Evolutionary conservation across 2,888 invertebrate species (phyloP), one percentile per base, ranked within the genome.

Genomic region (Creontiades dilutus): DNA sequence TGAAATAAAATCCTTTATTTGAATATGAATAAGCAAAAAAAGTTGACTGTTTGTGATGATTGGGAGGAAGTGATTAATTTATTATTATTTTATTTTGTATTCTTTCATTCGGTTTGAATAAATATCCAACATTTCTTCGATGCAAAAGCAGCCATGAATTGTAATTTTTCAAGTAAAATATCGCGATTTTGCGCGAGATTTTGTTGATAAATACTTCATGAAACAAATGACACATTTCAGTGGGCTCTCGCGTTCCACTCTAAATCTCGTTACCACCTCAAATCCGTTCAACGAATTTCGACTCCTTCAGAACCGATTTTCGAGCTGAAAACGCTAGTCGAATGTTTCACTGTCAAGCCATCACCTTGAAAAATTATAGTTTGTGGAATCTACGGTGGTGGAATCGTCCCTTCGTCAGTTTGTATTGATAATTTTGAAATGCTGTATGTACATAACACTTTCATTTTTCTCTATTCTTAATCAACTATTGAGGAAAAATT

Each of bases 1-100:
- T 23, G n/a, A 23, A 61, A 61, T 61, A 61, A 61, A 61, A 61
- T 19, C n/a, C n/a, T n/a, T n/a, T n/a, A n/a, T n/a, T n/a, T n/a
- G 23, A 61, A 19, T 13, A 19, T 13, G 57, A 16, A 57, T n/a
- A n/a, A n/a, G n/a, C n/a, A 16, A 57, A 57, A 57, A 57, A 16
- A 13, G 16, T 57, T 9, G 57, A n/a, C n/a, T n/a, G n/a, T n/a
- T n/a, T n/a, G n/a, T n/a, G n/a, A n/a, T n/a, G n/a, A n/a, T n/a
- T n/a, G n/a, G n/a, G n/a, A n/a, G n/a, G n/a, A n/a, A n/a, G n/a
- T n/a, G n/a, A n/a, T n/a, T n/a, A n/a, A n/a, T n/a, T n/a, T n/a
- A n/a, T n/a, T n/a, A n/a, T n/a, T n/a, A n/a, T n/a, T n/a, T n/a
- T n/a, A n/a, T n/a, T n/a, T n/a, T n/a, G n/a, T n/a, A n/a, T n/a